phyloP scores from a whole-genome alignment of 2,888 invertebrate species.

The Kuschelorhynchus macadamiae region DNA sequence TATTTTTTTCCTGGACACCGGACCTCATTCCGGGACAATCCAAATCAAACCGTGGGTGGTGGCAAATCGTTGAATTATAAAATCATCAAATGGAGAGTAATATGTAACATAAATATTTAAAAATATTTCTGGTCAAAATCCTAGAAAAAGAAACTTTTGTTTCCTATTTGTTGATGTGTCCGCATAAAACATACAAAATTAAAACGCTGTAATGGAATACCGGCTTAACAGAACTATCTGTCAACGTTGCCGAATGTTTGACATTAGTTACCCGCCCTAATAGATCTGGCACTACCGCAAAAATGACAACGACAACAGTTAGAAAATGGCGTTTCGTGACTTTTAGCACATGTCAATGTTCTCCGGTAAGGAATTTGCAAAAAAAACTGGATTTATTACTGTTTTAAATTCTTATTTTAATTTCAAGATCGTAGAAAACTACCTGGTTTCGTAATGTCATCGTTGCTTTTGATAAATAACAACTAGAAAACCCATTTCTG shows the following conservation, averaged over 20 bases:
- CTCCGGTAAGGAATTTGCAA: conserved; percentile 63
- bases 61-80: too few relatives aligned
- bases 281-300: conserved; percentile 11
- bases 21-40: too few relatives aligned
- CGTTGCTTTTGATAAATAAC: background rate
- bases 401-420: conserved; percentile 15
- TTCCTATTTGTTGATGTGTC: too few relatives aligned
- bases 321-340: conserved; percentile 65
- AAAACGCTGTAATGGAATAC: too few relatives aligned
- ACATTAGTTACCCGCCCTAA: conserved; percentile 15
- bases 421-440: background rate
- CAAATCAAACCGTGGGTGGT: too few relatives aligned
- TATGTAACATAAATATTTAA: too few relatives aligned
- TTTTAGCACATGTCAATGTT: conserved; percentile 68
- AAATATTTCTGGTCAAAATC: too few relatives aligned
- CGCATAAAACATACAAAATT: too few relatives aligned
- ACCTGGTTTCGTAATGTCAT: background rate
- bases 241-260: background rate
- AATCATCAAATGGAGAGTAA: too few relatives aligned
- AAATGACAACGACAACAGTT: conserved; percentile 20
- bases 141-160: too few relatives aligned
- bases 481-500: conserved; percentile 13
- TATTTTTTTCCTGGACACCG: too few relatives aligned
- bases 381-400: conserved; percentile 25
- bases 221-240: too few relatives aligned